Evolutionary conservation across 2,888 invertebrate species (phyloP).

Genomic region (Agriopis leucophaearia): DNA sequence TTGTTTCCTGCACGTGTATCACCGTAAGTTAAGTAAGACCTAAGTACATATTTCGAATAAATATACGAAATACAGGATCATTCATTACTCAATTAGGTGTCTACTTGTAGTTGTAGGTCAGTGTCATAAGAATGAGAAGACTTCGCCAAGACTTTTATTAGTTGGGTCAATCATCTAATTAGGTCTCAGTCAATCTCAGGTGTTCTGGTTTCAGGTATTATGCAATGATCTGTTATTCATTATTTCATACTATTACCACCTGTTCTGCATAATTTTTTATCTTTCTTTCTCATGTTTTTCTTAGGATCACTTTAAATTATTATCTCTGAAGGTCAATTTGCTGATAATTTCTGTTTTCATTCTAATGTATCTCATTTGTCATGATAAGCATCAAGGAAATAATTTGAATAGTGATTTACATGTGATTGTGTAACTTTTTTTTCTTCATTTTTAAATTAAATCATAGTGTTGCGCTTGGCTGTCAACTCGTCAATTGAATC

Average conservation of each 20-base stretch:
- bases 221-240: neutral
- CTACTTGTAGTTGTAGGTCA: constrained; percentile 2
- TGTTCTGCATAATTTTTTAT: neutral
- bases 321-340: no score
- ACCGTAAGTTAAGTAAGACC: neutral
- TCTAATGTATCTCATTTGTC: neutral
- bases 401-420: neutral
- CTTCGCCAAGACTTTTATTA: neutral
- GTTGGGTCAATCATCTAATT: constrained; percentile 21
- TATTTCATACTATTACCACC: constrained; percentile 1
- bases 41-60: neutral
- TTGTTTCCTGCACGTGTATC: neutral
- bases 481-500: no score
- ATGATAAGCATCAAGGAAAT: neutral
- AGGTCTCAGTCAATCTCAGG: constrained; percentile 4
- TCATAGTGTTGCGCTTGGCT: no score
- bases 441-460: no score
- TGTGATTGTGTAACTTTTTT: neutral
- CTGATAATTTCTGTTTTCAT: neutral
- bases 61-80: neutral
- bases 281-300: neutral
- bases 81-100: neutral
- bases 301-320: neutral
- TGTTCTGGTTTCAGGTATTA: neutral
- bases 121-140: neutral